phyloP scores from a whole-genome alignment of 1,140 invertebrate genomes.

The Apocrypta bakeri region DNA sequence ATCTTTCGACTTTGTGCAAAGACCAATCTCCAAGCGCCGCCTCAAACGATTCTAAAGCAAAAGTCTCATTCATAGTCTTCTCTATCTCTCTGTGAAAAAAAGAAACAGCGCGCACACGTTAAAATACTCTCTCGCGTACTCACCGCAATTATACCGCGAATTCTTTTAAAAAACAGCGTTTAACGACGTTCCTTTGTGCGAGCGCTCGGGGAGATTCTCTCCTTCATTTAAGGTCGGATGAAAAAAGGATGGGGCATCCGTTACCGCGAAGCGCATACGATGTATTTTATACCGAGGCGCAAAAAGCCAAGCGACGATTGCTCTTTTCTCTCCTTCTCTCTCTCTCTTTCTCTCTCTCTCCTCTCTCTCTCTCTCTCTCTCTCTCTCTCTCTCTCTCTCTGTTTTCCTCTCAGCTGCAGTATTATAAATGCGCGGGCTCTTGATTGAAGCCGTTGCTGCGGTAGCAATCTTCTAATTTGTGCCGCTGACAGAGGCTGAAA shows the following conservation, averaged over 20 bases:
- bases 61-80: background rate
- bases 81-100: background rate
- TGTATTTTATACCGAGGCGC: slow-evolving; percentile 22
- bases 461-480: background rate
- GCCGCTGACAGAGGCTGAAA: background rate
- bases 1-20: background rate
- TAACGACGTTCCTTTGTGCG: slow-evolving; percentile 21
- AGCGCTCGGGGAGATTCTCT: background rate
- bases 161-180: slow-evolving; percentile 24
- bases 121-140: background rate
- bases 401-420: background rate
- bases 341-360: too few relatives aligned
- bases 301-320: slow-evolving; percentile 1
- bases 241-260: slow-evolving; percentile 5
- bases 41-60: background rate
- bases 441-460: background rate
- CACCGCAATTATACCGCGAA: slow-evolving; percentile 22
- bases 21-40: background rate
- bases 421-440: background rate
- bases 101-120: background rate
- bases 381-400: too few relatives aligned
- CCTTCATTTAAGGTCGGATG: slow-evolving; percentile 22
- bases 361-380: too few relatives aligned
- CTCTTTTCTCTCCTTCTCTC: background rate
- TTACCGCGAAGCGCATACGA: slow-evolving; percentile 32